Percentiles rank a stretch among this genome's conserved stretches.
phyloP scores from a whole-genome alignment of 2,797 vertebrate genomes.

The Mycteria americana region DNA sequence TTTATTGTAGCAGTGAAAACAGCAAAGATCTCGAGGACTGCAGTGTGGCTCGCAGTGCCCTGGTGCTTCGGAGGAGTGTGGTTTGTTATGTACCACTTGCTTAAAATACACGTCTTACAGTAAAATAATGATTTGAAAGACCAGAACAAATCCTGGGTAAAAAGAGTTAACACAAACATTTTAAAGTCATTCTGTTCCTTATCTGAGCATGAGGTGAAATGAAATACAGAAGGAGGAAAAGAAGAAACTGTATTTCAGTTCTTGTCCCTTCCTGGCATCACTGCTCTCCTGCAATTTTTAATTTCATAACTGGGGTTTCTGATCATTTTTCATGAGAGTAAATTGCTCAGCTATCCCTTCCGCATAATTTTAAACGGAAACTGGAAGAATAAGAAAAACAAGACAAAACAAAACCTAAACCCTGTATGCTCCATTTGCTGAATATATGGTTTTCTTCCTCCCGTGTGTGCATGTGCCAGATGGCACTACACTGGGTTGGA shows the following conservation, averaged over 20 bases:
- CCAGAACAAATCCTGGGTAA: not conserved
- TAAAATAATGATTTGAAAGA: not conserved
- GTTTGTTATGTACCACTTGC: not conserved
- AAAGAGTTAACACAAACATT: not conserved
- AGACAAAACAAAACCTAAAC: not conserved
- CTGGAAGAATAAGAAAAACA: not conserved
- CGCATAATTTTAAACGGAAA: not conserved
- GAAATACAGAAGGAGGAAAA: not conserved
- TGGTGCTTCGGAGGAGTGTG: not conserved
- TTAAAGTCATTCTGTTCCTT: not conserved
- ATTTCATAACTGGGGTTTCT: not conserved
- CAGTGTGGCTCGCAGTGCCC: not conserved
- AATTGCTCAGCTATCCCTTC: not conserved
- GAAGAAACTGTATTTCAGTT: not conserved
- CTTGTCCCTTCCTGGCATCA: not conserved
- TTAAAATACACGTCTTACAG: not conserved
- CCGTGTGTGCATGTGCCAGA: not conserved
- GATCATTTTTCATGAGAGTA: not conserved
- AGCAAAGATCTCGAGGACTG: not conserved
- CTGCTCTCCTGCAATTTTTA: not conserved
- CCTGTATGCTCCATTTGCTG: constrained; percentile 21
- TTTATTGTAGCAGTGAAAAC: not conserved
- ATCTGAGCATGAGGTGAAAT: not conserved
- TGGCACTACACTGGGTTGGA: not conserved
- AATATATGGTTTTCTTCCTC: constrained; percentile 28